Evolutionary conservation across 2,888 invertebrate genomes (phyloP).

Genomic region (Meghimatium bilineatum): DNA sequence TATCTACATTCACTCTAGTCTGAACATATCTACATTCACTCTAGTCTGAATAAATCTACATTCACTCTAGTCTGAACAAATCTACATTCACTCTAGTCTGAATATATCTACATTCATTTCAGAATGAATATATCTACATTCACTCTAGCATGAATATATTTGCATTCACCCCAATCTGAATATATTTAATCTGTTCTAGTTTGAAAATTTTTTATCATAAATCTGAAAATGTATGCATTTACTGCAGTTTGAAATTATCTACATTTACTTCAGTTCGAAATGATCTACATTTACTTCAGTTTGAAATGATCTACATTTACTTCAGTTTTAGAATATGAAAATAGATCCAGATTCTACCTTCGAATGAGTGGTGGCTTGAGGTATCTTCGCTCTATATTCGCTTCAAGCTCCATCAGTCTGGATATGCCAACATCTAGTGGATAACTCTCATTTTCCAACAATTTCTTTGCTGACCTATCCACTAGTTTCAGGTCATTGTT

Average conservation of each 20-base stretch:
- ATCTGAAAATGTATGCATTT: too few relatives aligned
- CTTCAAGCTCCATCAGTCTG: constrained; percentile 88
- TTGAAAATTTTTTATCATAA: too few relatives aligned
- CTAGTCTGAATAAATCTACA: neutral
- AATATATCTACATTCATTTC: neutral
- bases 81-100: neutral
- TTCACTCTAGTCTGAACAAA: neutral
- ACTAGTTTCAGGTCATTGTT: constrained; percentile 51
- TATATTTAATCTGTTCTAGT: too few relatives aligned
- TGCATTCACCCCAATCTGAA: too few relatives aligned
- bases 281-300: neutral
- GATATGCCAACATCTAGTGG: constrained; percentile 82
- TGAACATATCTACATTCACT: too few relatives aligned
- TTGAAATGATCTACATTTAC: neutral
- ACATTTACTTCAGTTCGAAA: neutral
- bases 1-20: too few relatives aligned
- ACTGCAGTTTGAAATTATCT: neutral
- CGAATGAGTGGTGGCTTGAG: constrained; percentile 91
- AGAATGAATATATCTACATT: too few relatives aligned
- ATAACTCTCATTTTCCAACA: constrained; percentile 78
- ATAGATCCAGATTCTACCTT: constrained; percentile 67
- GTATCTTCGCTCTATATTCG: constrained; percentile 93
- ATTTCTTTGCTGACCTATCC: constrained; percentile 55
- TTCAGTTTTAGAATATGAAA: neutral
- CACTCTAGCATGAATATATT: too few relatives aligned